Evolutionary conservation across 2,888 invertebrate genomes (phyloP).

Genomic region (Disparrhopalites patrizii): DNA sequence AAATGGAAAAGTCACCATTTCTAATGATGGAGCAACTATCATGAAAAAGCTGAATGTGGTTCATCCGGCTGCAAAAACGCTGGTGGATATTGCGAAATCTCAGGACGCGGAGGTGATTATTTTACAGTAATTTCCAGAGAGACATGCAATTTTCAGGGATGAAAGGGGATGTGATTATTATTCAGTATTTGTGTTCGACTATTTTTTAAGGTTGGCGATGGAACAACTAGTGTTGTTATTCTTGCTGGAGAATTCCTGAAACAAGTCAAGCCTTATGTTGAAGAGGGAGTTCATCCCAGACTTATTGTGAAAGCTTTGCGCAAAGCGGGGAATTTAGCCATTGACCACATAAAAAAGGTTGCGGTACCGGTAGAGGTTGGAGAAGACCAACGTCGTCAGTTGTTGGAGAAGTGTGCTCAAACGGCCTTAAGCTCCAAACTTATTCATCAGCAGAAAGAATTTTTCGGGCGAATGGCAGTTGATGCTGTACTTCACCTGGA

Average conservation of each 20-base stretch:
- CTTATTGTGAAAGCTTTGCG: slow-evolving; percentile 84
- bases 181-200: background rate
- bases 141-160: too few species aligned
- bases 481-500: slow-evolving; percentile 92
- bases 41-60: slow-evolving; percentile 96
- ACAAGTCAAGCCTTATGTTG: slow-evolving; percentile 89
- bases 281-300: slow-evolving; percentile 94
- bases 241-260: slow-evolving; percentile 93
- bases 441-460: slow-evolving; percentile 90
- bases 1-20: slow-evolving; percentile 89
- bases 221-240: slow-evolving; percentile 95
- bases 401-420: slow-evolving; percentile 84
- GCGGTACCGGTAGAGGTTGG: slow-evolving; percentile 61
- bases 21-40: slow-evolving; percentile 99
- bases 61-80: slow-evolving; percentile 95
- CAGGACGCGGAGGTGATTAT: slow-evolving; percentile 87
- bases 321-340: slow-evolving; percentile 73
- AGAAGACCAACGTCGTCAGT: slow-evolving; percentile 60
- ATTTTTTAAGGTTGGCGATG: slow-evolving; percentile 81
- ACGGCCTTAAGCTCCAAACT: slow-evolving; percentile 97
- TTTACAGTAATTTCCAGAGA: background rate
- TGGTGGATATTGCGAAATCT: slow-evolving; percentile 98
- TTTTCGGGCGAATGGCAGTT: slow-evolving; percentile 96
- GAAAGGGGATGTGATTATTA: too few species aligned
- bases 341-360: slow-evolving; percentile 76